phyloP scores from a whole-genome alignment of 1,140 invertebrate species.

The Bombus haemorrhoidalis region DNA sequence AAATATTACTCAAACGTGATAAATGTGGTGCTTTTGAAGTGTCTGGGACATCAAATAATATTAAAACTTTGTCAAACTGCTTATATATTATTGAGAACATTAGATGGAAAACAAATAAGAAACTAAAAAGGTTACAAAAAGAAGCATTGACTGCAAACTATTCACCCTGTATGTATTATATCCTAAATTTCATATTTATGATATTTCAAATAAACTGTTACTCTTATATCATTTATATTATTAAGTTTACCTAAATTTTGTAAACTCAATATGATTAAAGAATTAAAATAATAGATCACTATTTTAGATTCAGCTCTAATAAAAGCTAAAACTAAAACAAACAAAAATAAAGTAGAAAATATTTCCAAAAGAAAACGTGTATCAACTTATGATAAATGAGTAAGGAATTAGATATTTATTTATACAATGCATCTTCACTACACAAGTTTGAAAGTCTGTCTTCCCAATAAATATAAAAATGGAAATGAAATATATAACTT shows the following conservation, averaged over 20 bases:
- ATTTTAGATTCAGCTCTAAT: not conserved
- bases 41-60: not conserved
- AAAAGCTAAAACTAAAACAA: not conserved
- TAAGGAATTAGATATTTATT: not conserved
- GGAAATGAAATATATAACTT: slow-evolving; percentile 27
- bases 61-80: not conserved
- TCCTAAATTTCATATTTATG: not conserved
- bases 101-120: not conserved
- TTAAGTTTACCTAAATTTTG: no score
- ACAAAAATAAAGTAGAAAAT: no score
- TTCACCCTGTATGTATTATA: not conserved
- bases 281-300: not conserved
- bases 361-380: not conserved
- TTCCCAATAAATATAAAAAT: slow-evolving; percentile 3
- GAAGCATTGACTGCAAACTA: no score
- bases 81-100: not conserved
- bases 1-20: slow-evolving; percentile 15
- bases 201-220: not conserved
- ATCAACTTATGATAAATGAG: not conserved
- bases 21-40: not conserved
- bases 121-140: not conserved
- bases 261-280: not conserved
- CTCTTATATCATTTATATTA: no score
- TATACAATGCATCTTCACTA: not conserved
- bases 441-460: not conserved